Conservation (phyloP, 2,888 invertebrate genomes). For the Nemotelus pantherinus region DNA sequence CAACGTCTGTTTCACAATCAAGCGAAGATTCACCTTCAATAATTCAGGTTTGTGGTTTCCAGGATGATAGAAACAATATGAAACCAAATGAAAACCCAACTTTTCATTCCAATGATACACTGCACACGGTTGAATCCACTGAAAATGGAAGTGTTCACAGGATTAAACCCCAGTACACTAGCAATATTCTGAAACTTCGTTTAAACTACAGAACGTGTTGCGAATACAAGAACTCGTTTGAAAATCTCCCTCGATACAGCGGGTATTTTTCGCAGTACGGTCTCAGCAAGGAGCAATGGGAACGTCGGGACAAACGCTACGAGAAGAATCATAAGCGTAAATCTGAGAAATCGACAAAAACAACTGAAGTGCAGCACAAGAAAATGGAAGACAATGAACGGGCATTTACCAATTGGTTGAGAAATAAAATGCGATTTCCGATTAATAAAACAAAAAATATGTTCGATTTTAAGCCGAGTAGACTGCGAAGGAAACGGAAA, state of each 20-base stretch:
- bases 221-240: constrained; percentile 62
- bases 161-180: constrained; percentile 19
- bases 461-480: constrained; percentile 57
- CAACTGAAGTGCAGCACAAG: constrained; percentile 64
- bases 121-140: not conserved
- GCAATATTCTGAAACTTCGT: constrained; percentile 54
- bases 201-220: constrained; percentile 63
- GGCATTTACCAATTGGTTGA: constrained; percentile 68
- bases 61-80: constrained; percentile 52
- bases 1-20: constrained; percentile 9
- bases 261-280: constrained; percentile 69
- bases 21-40: constrained; percentile 61
- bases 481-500: constrained; percentile 24
- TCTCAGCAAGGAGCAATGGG: constrained; percentile 65
- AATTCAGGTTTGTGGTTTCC: constrained; percentile 61
- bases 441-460: constrained; percentile 63
- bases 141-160: not conserved
- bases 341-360: constrained; percentile 59
- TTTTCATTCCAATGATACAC: too few species aligned
- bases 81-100: too few species aligned
- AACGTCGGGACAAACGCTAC: constrained; percentile 62
- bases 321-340: constrained; percentile 58
- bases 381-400: constrained; percentile 67
- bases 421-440: constrained; percentile 64
- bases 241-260: constrained; percentile 66